Evolutionary conservation across 2,888 invertebrate genomes (phyloP).

Genomic region (Rambutsinella grinnellia): DNA sequence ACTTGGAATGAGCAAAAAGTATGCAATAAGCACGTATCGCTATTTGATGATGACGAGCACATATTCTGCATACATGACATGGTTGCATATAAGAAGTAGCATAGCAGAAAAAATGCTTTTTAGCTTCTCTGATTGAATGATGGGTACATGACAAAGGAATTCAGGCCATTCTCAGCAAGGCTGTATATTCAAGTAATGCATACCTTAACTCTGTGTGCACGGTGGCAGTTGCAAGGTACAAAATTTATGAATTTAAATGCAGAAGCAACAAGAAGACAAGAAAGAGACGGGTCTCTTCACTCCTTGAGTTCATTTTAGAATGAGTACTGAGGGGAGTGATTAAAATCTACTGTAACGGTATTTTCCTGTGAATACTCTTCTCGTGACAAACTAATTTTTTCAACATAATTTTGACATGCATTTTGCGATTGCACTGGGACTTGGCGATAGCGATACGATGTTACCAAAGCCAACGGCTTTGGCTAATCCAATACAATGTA

Average conservation of each 20-base stretch:
- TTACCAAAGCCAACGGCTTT: no score
- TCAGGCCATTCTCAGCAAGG: constrained; percentile 47
- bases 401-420: background rate
- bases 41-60: background rate
- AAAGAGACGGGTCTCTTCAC: constrained; percentile 15
- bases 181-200: no score
- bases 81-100: background rate
- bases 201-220: background rate
- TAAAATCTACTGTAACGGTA: constrained; percentile 59
- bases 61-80: no score
- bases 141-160: constrained; percentile 46
- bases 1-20: no score
- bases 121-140: constrained; percentile 28
- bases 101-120: constrained; percentile 11
- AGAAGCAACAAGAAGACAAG: constrained; percentile 9
- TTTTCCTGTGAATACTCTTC: constrained; percentile 33
- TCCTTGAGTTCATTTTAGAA: background rate
- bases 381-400: constrained; percentile 33
- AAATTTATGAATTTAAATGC: no score
- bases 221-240: background rate
- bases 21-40: background rate
- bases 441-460: no score
- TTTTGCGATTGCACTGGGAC: no score
- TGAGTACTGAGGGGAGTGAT: constrained; percentile 40
- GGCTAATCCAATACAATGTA: no score